Evolutionary conservation across 2,888 invertebrate genomes (phyloP), one percentile per base, ranked within the genome.

Genomic region (Sarcophaga subvicina): DNA sequence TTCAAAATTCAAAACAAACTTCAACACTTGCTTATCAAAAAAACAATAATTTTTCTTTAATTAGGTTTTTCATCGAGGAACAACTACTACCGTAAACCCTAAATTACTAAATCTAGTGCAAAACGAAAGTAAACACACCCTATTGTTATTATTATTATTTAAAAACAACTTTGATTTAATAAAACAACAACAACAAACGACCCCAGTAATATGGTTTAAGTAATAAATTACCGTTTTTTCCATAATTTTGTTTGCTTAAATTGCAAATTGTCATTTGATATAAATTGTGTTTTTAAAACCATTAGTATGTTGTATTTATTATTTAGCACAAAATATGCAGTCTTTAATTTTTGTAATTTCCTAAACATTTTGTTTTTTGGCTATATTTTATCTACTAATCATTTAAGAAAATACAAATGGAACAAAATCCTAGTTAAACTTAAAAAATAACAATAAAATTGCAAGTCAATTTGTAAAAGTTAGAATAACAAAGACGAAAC

Each of bases 91-190:
- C 37, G 37, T 37, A 37, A 37, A 54, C 20, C 37, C 27, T 27
- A 22, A 59, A 22, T 25, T 20, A 22, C 63, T 12, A 59, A 62
- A 62, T 62, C 14, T 12, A 49, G 14, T 14, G 62, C 37, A 73
- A 76, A 47, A 76, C 27, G 27, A 66, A 66, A 69, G 27, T 47
- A 78, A 77, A 62, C 45, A 78, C 17, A 54, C 54, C 54, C 54
- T 54, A 54, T 54, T 54, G 1, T 54, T 37, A 37, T 37, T 37
- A 71, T 77, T 76, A 79, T 77, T 64, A 69, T 79, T 79, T 37
- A 62, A 71, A 82, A 20, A 70, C 64, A 67, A 69, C 54, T 59
- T 71, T 66, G 60, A 59, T 49, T 83, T 73, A 78, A 81, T 78
- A 77, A 77, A 70, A 76, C 72, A 69, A 63, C 10, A 20, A 54